These are phyloP conservation scores for Sebastes schlegelii DNA, from an alignment of 2,113 vertebrate species.

Conservation along the genomic window DNA sequence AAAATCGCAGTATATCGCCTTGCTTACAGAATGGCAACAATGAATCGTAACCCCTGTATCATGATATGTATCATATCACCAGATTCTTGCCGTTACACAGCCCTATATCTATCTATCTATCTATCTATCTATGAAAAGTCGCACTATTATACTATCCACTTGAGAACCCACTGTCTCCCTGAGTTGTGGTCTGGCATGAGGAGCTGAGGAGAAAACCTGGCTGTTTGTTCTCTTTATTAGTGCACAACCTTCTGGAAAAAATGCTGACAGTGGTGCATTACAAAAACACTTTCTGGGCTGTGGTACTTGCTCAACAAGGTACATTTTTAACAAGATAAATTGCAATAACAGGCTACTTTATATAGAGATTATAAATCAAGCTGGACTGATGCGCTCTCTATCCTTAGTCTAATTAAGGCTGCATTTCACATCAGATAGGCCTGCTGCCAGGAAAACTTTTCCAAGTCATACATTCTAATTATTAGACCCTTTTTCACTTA, in stretches of 20 bases:
- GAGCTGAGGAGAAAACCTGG: slow-evolving; percentile 34
- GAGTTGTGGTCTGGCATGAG: slow-evolving; percentile 38
- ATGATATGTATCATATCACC: too few species aligned
- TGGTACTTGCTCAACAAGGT: slow-evolving; percentile 38
- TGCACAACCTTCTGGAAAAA: slow-evolving; percentile 35
- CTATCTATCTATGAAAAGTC: not conserved
- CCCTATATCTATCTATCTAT: not conserved
- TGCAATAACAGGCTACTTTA: slow-evolving; percentile 25
- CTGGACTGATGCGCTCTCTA: slow-evolving; percentile 22
- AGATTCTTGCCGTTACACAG: not conserved
- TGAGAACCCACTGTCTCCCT: not conserved
- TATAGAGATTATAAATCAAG: slow-evolving; percentile 44
- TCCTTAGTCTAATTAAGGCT: slow-evolving; percentile 11
- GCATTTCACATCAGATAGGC: slow-evolving; percentile 16
- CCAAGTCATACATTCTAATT: not conserved
- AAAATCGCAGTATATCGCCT: too few species aligned
- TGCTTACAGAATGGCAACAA: too few species aligned
- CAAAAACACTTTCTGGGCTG: slow-evolving; percentile 46
- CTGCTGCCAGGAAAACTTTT: not conserved
- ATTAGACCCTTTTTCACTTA: slow-evolving; percentile 2
- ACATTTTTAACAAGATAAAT: slow-evolving; percentile 40
- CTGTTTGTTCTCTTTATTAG: slow-evolving; percentile 58
- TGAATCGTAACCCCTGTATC: too few species aligned
- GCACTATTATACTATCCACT: not conserved
- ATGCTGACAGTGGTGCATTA: slow-evolving; percentile 51